Conservation (phyloP, 64 coral and sea anemone genomes). For the Dendrophyllia cribrosa region DNA sequence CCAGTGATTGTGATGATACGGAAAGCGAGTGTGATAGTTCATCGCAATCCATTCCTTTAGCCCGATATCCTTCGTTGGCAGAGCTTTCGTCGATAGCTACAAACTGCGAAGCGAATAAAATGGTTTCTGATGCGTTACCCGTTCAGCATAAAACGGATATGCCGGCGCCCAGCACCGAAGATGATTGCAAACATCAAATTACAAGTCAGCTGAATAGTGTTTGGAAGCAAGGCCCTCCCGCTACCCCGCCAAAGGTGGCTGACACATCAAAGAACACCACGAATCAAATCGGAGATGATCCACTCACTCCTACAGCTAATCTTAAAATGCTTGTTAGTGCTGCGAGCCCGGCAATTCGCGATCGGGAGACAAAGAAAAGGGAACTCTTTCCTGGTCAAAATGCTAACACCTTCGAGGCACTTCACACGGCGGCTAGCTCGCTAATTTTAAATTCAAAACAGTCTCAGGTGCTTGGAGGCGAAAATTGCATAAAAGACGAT, state of each 20-base stretch:
- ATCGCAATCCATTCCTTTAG: conserved; percentile 58
- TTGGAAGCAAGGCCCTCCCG: conserved; percentile 57
- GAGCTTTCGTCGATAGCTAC: conserved; percentile 90
- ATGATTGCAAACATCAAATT: conserved; percentile 38
- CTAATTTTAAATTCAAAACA: conserved; percentile 46
- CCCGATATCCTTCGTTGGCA: conserved; percentile 81
- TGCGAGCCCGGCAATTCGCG: conserved; percentile 92
- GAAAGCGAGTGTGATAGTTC: conserved; percentile 69
- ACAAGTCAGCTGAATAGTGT: conserved; percentile 39
- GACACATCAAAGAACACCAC: conserved; percentile 49
- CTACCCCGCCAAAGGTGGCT: conserved; percentile 82
- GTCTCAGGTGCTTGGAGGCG: neutral
- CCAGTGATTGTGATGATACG: conserved; percentile 43
- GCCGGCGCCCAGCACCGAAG: conserved; percentile 10
- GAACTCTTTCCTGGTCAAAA: conserved; percentile 82
- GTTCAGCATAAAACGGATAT: conserved; percentile 20
- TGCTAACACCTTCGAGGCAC: conserved; percentile 42
- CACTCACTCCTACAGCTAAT: conserved; percentile 94
- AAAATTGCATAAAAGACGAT: neutral
- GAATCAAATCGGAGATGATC: conserved; percentile 73
- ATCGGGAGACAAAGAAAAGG: conserved; percentile 92
- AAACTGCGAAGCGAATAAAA: conserved; percentile 49
- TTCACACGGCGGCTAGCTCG: conserved; percentile 4
- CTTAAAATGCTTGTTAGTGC: conserved; percentile 98
- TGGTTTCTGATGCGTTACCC: neutral